A percentile compares a stretch with the other conserved stretches of the same genome.
These are phyloP conservation scores for Coelopa pilipes DNA, from an alignment of 2,888 invertebrate genomes.

Conservation along the genomic window DNA sequence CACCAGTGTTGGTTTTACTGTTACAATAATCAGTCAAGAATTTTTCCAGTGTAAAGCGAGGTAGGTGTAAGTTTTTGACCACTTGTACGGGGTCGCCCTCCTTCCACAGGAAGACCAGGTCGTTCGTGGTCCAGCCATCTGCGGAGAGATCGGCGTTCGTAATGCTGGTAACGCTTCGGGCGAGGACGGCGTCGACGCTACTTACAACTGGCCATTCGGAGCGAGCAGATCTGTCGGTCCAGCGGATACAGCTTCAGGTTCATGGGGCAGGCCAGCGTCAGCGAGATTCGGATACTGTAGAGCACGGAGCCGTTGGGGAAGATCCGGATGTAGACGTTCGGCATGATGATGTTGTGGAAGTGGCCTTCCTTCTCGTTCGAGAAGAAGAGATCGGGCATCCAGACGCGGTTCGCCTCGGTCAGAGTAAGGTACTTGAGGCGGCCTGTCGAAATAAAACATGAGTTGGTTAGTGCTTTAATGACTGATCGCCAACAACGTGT, in stretches of 20 bases:
- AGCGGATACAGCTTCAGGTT: constrained; percentile 95
- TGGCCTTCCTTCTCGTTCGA: constrained; percentile 98
- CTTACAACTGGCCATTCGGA: constrained; percentile 98
- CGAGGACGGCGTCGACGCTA: constrained; percentile 55
- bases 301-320: constrained; percentile 94
- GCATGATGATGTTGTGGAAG: constrained; percentile 97
- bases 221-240: constrained; percentile 93
- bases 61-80: constrained; percentile 91
- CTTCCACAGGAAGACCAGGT: constrained; percentile 96
- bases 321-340: constrained; percentile 96
- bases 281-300: constrained; percentile 96
- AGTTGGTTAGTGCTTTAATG: neutral
- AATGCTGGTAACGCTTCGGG: too few relatives aligned
- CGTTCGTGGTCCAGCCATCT: constrained; percentile 98
- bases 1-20: constrained; percentile 96
- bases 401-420: constrained; percentile 93
- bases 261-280: constrained; percentile 97
- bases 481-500: neutral
- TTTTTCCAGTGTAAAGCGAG: constrained; percentile 93
- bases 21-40: constrained; percentile 96
- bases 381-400: constrained; percentile 99
- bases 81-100: constrained; percentile 96
- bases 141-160: constrained; percentile 41
- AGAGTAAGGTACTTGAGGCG: constrained; percentile 90
- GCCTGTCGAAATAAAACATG: constrained; percentile 73